Percentiles rank a stretch among this genome's conserved stretches.
phyloP scores from a whole-genome alignment of 2,888 invertebrate genomes.

The Ametastegia equiseti region DNA sequence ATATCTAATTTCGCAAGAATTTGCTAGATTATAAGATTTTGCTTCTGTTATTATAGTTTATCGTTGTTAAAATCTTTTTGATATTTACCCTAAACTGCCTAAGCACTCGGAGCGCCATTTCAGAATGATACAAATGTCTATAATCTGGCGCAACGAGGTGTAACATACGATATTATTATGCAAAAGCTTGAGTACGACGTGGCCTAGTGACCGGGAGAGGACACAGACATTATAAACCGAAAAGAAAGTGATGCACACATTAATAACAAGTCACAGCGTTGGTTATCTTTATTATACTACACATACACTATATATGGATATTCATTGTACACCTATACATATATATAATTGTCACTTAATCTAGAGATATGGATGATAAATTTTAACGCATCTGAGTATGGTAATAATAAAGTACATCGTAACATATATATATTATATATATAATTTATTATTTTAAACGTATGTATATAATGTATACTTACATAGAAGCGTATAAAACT shows the following conservation, averaged over 20 bases:
- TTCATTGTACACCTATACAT: neutral
- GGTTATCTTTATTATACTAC: constrained; percentile 27
- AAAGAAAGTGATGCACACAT: constrained; percentile 11
- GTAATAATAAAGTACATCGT: constrained; percentile 2
- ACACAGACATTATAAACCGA: neutral
- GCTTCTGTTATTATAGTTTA: too few relatives aligned
- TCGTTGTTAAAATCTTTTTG: too few relatives aligned
- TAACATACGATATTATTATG: constrained; percentile 5
- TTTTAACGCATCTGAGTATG: constrained; percentile 4
- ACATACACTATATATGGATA: neutral
- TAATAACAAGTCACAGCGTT: constrained; percentile 14
- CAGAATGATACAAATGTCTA: neutral
- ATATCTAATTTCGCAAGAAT: too few relatives aligned
- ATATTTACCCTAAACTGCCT: too few relatives aligned
- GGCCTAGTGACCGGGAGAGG: constrained; percentile 29
- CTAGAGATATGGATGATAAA: neutral
- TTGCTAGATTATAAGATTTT: too few relatives aligned
- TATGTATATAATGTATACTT: neutral
- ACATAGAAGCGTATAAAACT: constrained; percentile 32
- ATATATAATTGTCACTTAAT: neutral
- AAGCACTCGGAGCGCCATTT: neutral
- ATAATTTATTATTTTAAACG: constrained; percentile 20
- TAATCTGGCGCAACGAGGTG: neutral
- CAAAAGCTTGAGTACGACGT: neutral
- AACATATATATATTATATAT: neutral